Evolutionary conservation across 2,797 vertebrate genomes (phyloP).

Genomic region (Karalla daura): DNA sequence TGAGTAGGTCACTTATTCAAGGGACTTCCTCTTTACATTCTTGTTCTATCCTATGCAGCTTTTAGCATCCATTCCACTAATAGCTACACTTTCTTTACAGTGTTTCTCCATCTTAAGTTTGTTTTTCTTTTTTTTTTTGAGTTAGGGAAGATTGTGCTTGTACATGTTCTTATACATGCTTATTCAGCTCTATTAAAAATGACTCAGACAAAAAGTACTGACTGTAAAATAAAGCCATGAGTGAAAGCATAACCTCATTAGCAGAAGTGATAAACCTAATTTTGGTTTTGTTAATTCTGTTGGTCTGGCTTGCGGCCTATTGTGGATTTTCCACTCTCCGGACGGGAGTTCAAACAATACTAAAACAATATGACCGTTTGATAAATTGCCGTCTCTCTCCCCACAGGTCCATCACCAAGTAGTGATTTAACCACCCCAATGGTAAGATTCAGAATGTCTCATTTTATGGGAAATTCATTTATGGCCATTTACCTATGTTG

Average conservation of each 20-base stretch:
- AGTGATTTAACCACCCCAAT: background rate
- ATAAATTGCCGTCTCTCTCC: slow-evolving; percentile 27
- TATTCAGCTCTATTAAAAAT: too few species aligned
- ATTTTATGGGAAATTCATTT: background rate
- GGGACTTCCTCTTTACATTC: too few species aligned
- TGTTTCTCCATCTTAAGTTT: too few species aligned
- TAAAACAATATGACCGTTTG: too few species aligned
- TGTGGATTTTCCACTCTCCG: background rate
- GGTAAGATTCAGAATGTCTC: slow-evolving; percentile 40
- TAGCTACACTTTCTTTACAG: too few species aligned
- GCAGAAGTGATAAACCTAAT: background rate
- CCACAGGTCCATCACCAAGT: slow-evolving; percentile 18
- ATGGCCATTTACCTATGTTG: background rate
- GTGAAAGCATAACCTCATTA: background rate
- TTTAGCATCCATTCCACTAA: too few species aligned
- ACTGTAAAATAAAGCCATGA: background rate
- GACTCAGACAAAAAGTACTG: too few species aligned
- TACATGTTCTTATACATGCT: background rate
- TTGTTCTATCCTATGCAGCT: too few species aligned
- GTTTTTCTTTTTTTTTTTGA: too few species aligned
- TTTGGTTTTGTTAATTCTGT: background rate
- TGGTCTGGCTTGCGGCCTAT: background rate
- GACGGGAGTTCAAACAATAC: background rate
- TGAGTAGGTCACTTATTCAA: too few species aligned
- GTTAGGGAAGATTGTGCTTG: too few species aligned